phyloP scores from a whole-genome alignment of 2,888 invertebrate species.

The Craniophora ligustri region DNA sequence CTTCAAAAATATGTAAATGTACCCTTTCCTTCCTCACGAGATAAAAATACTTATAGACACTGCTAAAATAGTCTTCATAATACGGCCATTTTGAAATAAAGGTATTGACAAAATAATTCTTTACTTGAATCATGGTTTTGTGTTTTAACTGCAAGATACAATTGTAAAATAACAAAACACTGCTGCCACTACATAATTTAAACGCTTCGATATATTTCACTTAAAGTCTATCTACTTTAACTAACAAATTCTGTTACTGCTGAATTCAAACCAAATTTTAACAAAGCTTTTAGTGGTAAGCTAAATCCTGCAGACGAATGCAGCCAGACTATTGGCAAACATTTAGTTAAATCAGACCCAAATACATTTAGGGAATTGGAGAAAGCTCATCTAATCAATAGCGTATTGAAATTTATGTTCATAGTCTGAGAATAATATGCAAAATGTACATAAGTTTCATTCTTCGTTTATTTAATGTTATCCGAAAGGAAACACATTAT shows the following conservation, averaged over 20 bases:
- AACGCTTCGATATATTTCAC: slow-evolving; percentile 10
- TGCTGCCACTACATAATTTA: not conserved
- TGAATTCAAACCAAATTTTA: slow-evolving; percentile 45
- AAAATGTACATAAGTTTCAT: too few species aligned
- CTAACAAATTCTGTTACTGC: slow-evolving; percentile 30
- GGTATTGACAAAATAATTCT: too few species aligned
- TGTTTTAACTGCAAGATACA: too few species aligned
- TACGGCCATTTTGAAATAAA: too few species aligned
- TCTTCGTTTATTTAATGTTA: too few species aligned
- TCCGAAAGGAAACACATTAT: too few species aligned
- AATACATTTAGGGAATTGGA: slow-evolving; percentile 40
- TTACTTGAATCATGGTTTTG: too few species aligned
- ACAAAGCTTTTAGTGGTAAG: slow-evolving; percentile 49
- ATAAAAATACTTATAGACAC: not conserved
- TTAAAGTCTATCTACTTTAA: slow-evolving; percentile 24
- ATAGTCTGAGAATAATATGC: too few species aligned
- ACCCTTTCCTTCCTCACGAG: too few species aligned
- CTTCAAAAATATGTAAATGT: too few species aligned
- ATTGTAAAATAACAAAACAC: too few species aligned
- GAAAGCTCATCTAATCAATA: slow-evolving; percentile 25
- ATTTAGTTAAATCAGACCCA: slow-evolving; percentile 47
- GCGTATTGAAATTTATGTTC: slow-evolving; percentile 1
- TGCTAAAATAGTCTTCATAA: not conserved
- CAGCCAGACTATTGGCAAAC: slow-evolving; percentile 57
- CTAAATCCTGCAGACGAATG: slow-evolving; percentile 50